Evolutionary conservation across 2,797 vertebrate genomes (phyloP).

Genomic region (Tympanoctomys barrerae): DNA sequence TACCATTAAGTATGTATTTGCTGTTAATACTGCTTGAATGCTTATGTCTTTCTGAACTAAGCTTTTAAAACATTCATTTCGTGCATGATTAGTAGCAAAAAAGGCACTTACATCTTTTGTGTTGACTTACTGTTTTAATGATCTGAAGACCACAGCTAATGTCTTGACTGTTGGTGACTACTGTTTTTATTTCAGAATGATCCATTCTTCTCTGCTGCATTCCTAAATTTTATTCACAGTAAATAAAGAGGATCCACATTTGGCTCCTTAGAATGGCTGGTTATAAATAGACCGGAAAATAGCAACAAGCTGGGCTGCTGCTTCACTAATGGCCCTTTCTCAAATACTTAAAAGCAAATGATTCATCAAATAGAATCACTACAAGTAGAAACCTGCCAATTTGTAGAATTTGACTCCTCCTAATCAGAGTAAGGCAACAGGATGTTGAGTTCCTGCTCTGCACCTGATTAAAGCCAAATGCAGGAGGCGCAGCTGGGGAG

Average conservation of each 20-base stretch:
- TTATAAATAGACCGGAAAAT: constrained; percentile 88
- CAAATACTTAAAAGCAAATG: constrained; percentile 91
- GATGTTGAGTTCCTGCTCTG: constrained; percentile 95
- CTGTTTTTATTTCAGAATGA: constrained; percentile 65
- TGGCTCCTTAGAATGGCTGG: constrained; percentile 73
- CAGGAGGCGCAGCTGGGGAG: constrained; percentile 88
- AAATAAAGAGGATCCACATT: constrained; percentile 81
- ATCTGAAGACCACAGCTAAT: neutral
- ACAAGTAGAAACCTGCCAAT: constrained; percentile 91
- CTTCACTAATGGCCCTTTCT: constrained; percentile 85
- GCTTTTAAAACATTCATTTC: constrained; percentile 36
- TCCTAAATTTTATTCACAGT: constrained; percentile 71
- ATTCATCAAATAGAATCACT: constrained; percentile 92
- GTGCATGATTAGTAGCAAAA: constrained; percentile 5
- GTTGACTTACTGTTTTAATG: constrained; percentile 37
- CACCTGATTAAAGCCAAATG: constrained; percentile 98
- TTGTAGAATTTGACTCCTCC: constrained; percentile 94
- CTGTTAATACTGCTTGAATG: neutral
- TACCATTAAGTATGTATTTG: neutral
- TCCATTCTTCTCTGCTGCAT: constrained; percentile 22
- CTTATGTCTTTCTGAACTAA: neutral
- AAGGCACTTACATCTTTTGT: neutral
- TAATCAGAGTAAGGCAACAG: constrained; percentile 95
- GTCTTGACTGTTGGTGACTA: neutral
- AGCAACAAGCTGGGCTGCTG: constrained; percentile 82